Evolutionary conservation across 2,113 vertebrate species (phyloP), one percentile per base, ranked within the genome.

Genomic region (Irena cyanogastra): DNA sequence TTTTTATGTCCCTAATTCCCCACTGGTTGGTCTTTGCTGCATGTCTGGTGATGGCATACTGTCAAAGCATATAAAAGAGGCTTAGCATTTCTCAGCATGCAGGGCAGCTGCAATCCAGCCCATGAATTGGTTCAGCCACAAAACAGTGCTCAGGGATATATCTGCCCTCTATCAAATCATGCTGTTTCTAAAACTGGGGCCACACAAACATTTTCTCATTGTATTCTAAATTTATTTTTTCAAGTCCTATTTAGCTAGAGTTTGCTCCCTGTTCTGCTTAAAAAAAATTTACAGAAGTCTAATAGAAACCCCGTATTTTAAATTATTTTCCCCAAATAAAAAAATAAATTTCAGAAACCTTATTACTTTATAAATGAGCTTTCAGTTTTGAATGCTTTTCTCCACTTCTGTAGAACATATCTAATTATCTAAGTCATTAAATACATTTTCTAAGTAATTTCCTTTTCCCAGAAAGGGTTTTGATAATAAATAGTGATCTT

Each of bases 361-460:
- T 69, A 72, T 50, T 93, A 61, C 35, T 79, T 89, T 90, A 35
- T 90, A 84, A 90, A 86, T 65, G 44, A 92, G n/a, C 27, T 95
- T 74, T 91, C 44, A 47, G 41, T 81, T 85, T 66, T 91, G 66
- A 93, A 42, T 61, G 33, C 8, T 54, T 90, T 85, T 86, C 15
- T 66, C 14, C 23, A 23, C 22, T 68, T 95, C 37, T 69, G 24
- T 53, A 61, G 50, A 87, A 41, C n/a, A 45, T 24, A 54, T 39
- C 44, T 89, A 96, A 91, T 85, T 92, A 81, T 35, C 54, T 49
- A 93, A 79, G 23, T 87, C 17, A 88, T 83, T 89, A 94, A 89
- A 65, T 72, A 63, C 9, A 72, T 96, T 86, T 97, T 68, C 47
- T 90, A 41, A 87, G 65, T 84, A 16, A 64, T 81, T 83, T 83